Evolutionary conservation across 2,113 vertebrate species (phyloP).

Genomic region (Neomonachus schauinslandi): DNA sequence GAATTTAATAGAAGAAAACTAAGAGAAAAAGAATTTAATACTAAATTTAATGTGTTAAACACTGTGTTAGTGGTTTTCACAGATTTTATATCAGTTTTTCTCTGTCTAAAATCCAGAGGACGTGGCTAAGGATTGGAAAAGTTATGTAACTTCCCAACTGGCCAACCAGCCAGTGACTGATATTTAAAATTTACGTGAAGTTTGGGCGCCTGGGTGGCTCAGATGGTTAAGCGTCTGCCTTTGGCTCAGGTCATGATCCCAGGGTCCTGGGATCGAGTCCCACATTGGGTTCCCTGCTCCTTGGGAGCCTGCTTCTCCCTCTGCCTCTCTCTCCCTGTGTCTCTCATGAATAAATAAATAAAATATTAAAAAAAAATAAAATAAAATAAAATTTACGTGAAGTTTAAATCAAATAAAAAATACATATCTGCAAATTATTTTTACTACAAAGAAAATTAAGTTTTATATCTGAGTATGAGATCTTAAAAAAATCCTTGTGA

Average conservation of each 20-base stretch:
- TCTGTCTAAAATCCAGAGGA: not conserved
- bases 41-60: not conserved
- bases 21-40: not conserved
- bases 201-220: too few relatives aligned
- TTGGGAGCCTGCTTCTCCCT: too few relatives aligned
- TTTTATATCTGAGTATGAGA: not conserved
- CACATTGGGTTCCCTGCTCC: too few relatives aligned
- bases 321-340: too few relatives aligned
- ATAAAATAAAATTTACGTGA: not conserved
- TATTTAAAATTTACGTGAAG: not conserved
- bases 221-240: too few relatives aligned
- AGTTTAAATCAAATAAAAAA: not conserved
- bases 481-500: not conserved
- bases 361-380: too few relatives aligned
- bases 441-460: not conserved
- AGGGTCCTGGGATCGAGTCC: too few relatives aligned
- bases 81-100: not conserved
- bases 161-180: not conserved
- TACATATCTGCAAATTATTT: not conserved
- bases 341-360: too few relatives aligned
- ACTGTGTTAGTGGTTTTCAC: not conserved
- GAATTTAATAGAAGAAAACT: not conserved
- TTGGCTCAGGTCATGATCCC: too few relatives aligned
- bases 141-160: not conserved
- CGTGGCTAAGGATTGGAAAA: not conserved